Evolutionary conservation across 37 sponge, comb jelly and placozoan genomes (phyloP), one percentile per base, ranked within the genome.

Genomic region (Halichondria panicea): DNA sequence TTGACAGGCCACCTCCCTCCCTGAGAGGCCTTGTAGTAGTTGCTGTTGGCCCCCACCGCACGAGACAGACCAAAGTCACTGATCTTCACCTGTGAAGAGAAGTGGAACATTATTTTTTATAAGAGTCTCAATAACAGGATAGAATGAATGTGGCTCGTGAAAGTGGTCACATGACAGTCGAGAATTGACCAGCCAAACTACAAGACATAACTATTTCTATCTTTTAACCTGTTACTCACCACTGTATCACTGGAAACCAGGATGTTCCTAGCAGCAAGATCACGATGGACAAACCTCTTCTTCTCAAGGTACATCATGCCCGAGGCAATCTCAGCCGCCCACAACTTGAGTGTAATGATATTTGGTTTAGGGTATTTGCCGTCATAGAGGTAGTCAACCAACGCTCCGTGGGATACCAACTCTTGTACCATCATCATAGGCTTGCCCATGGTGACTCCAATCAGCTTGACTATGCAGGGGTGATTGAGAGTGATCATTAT

Each of bases 1-100:
- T 97, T 97, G 18, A 97, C 93, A 15, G 97, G 97, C 97, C 97
- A 97, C 35, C 91, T 65, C 36, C 97, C 97, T n/a, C 97, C 97
- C 62, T 93, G 89, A 0, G 93, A 95, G 24, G 95, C 95, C 56
- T 95, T 87, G 69, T 97, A 97, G 59, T 95, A 92, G 76, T 95
- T 78, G 75, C 95, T 95, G 77, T 92, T 81, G 22, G 97, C 83
- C 35, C 94, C 95, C 19, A 95, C 91, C 9, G 99, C 92, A 43
- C 99, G 66, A 2, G 99, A 94, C 66, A 97, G 72, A 38, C 99
- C 99, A 95, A 97, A 97, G 43, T 97, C 99, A 86, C 95, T 97
- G 91, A 97, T 97, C 77, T 97, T 97, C 30, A 95, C 95, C 89
- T 87, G 63, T 0, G 43, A 33, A 24, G 24, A 55, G 28, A 52